phyloP scores from a whole-genome alignment of 2,888 invertebrate species.

The Andrena trimmerana region DNA sequence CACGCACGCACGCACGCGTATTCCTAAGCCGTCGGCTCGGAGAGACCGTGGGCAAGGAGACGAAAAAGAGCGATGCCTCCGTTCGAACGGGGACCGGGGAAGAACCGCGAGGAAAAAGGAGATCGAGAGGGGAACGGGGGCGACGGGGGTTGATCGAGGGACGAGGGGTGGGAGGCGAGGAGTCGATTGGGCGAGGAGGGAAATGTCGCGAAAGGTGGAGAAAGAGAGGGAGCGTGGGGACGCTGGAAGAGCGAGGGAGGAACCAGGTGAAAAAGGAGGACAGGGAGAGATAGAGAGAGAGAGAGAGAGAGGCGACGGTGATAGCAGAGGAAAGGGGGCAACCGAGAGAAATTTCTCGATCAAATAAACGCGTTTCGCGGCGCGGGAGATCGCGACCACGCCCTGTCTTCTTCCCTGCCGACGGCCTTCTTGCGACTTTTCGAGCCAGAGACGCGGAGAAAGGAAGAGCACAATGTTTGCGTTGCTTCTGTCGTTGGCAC shows the following conservation, averaged over 20 bases:
- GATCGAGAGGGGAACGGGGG: conserved; percentile 7
- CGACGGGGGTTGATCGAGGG: neutral
- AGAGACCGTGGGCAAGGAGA: neutral
- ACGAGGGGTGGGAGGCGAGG: neutral
- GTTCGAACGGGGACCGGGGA: conserved; percentile 45
- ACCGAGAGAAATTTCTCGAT: conserved; percentile 70
- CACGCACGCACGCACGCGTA: conserved; percentile 40
- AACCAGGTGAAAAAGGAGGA: conserved; percentile 6
- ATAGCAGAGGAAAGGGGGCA: conserved; percentile 14
- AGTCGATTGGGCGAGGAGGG: neutral
- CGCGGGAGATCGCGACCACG: conserved; percentile 78
- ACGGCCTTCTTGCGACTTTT: conserved; percentile 54
- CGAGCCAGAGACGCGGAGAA: conserved; percentile 44
- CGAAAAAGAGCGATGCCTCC: conserved; percentile 20
- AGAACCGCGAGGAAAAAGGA: conserved; percentile 27
- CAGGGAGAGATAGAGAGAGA: conserved; percentile 3
- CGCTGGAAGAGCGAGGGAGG: neutral
- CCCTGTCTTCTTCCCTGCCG: conserved; percentile 66
- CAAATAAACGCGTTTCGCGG: conserved; percentile 77
- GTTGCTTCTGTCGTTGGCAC: too few relatives aligned
- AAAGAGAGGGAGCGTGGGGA: neutral
- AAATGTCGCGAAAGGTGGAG: conserved; percentile 1
- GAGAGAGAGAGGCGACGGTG: neutral
- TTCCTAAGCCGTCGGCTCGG: conserved; percentile 30
- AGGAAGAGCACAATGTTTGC: conserved; percentile 26